Base-by-base conservation (phyloP, 1,140 invertebrate genomes). In the Drosophila sturtevanti region DNA sequence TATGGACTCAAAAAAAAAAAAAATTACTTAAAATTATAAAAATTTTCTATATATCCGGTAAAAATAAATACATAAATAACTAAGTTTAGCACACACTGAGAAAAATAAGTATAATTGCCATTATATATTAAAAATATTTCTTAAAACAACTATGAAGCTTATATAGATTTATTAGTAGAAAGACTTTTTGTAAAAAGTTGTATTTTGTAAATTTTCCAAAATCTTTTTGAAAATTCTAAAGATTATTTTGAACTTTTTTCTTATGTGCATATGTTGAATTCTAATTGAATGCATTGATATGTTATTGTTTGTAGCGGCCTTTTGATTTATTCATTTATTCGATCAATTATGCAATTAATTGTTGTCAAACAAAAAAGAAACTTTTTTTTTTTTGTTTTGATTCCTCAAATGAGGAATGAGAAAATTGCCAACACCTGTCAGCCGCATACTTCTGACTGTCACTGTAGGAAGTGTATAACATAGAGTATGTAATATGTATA, bases 321-420 rank as follows among this genome's bases (percentile, higher is more conserved):
- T 41, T 67, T 79, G 61, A 87, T 89, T 89, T 87, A 86, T 86
- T 63, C 69, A 85, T 77, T 85, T 86, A 85, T 85, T 64, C 81
- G 71, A 41, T 44, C 79, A 87, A 89, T 87, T 87, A 89, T 87
- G 84, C 82, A 82, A 72, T 82, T 79, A 87, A 87, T 89, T 89
- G 78, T 60, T 72, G 54, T 64, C 82, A 81, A 86, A 81, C 77
- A 85, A 81, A 86, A 74, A 68, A 66, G 63, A 81, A 81, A 65
- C 78, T 67, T 72, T 74, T 69, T 80, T 72, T 48, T 81, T 74
- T 67, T 72, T 74, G 67, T 80, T 72, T 48, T 81, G 55, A 63
- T 48, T 48, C 41, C 41, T 48, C 41, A 48, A 48, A 48, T 10
- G 18, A 21, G 76, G 79, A 87, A 89, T 87, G 72, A 63, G 68